Evolutionary conservation across 2,797 vertebrate species (phyloP), one percentile per base, ranked within the genome.

Genomic region (Dermochelys coriacea): DNA sequence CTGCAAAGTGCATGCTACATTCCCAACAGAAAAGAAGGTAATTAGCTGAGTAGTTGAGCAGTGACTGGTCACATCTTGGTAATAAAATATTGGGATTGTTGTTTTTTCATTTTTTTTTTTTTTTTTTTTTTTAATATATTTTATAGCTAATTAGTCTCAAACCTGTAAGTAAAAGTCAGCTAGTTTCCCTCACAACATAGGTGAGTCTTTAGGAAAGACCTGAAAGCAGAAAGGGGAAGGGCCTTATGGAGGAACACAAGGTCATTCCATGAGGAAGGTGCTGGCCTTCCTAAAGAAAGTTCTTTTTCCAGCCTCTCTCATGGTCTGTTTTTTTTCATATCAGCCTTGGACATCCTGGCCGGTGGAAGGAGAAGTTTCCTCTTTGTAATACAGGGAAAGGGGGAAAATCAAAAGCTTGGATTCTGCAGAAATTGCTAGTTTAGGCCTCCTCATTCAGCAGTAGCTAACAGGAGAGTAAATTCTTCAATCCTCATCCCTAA

Each of bases 241-340:
- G 25, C 12, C 23, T 47, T 75, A 27, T 75, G 71, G 8, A 47
- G 29, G 14, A 27, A 41, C 41, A 75, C 41, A 37, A 91, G 9
- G 23, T 54, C 47, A 87, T 61, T 90, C 49, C 71, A 87, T 27
- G 49, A 61, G 19, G 7, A 91, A 27, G n/a, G 86, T 84, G 92
- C 51, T 27, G 12, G 57, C 14, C 52, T 57, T 89, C 0, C 77
- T 25, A 55, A 83, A 83, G 51, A 80, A 55, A 49, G 80, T 52
- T 89, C 61, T 89, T 15, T 87, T 3, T 12, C 2, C 61, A 61
- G 49, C 5, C 47, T 77, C 64, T 89, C 15, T 71, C 49, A 80
- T 2, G 74, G 59, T 61, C 51, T 47, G 27, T 77, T 80, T 27
- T 23, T 41, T 21, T 18, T 85, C 15, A 5, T 31, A 79, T 71